Percentiles rank a stretch among this genome's conserved stretches.
These are phyloP conservation scores for Epistrophella euchroma DNA, from an alignment of 2,888 invertebrate genomes.

Conservation along the genomic window DNA sequence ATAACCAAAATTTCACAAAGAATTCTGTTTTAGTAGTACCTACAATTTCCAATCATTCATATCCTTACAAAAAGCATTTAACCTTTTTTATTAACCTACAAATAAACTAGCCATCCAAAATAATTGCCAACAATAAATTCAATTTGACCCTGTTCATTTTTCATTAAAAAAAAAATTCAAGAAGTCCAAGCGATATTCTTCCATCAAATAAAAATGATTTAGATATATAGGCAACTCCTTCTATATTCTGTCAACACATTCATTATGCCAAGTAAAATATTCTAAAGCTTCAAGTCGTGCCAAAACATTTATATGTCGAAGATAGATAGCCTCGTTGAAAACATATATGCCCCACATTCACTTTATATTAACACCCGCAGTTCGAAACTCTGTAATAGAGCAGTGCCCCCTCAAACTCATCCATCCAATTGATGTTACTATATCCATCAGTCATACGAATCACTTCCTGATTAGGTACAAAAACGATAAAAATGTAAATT, in stretches of 20 bases:
- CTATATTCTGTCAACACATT: slow-evolving; percentile 16
- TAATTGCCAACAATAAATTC: background rate
- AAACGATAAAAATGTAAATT: slow-evolving; percentile 72
- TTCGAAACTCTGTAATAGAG: slow-evolving; percentile 14
- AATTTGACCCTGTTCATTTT: background rate
- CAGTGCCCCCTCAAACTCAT: background rate
- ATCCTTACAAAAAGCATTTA: too few species aligned
- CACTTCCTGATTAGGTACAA: slow-evolving; percentile 74
- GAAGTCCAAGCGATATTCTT: background rate
- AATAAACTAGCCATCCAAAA: background rate
- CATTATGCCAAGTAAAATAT: slow-evolving; percentile 17
- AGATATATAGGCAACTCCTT: background rate
- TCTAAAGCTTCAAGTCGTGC: slow-evolving; percentile 21
- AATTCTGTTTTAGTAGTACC: too few species aligned
- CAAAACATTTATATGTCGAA: slow-evolving; percentile 21
- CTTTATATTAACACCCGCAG: slow-evolving; percentile 7
- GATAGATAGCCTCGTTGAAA: slow-evolving; percentile 1
- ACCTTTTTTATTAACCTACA: background rate
- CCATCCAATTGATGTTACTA: slow-evolving; percentile 63
- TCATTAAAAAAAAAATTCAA: background rate
- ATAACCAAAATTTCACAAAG: too few species aligned
- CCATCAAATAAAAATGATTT: background rate
- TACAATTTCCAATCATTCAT: too few species aligned
- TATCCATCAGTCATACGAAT: slow-evolving; percentile 74
- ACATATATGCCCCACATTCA: slow-evolving; percentile 27